A percentile compares a stretch with the other conserved stretches of the same genome.
Conservation (phyloP, 1,140 invertebrate genomes). For the Drosophila burlai region DNA sequence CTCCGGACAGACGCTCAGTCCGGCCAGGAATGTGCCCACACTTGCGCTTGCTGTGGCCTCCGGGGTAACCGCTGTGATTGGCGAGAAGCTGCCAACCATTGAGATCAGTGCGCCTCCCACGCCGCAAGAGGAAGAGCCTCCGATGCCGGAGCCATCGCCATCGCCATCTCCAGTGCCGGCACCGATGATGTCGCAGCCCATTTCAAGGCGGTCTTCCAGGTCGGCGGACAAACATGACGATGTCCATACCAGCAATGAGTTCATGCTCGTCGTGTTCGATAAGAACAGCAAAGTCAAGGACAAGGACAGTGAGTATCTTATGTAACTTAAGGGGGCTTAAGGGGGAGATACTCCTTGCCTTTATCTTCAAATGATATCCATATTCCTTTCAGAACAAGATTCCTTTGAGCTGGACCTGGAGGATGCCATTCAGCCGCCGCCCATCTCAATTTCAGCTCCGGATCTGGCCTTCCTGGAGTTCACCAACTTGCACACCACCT, state of each 20-base stretch:
- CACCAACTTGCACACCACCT: constrained; percentile 85
- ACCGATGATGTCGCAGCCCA: neutral
- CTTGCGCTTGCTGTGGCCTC: constrained; percentile 76
- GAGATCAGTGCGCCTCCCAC: constrained; percentile 79
- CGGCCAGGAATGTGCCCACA: constrained; percentile 73
- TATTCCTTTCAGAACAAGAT: constrained; percentile 85
- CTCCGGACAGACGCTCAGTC: constrained; percentile 69
- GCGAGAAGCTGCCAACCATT: constrained; percentile 69
- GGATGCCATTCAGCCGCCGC: constrained; percentile 89
- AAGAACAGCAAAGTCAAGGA: constrained; percentile 86
- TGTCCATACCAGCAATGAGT: constrained; percentile 88
- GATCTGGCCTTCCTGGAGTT: constrained; percentile 88
- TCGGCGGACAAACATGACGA: constrained; percentile 77
- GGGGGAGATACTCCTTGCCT: neutral
- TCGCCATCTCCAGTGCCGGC: constrained; percentile 15
- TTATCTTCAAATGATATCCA: neutral
- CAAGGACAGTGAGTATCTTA: constrained; percentile 85
- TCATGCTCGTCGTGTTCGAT: constrained; percentile 92
- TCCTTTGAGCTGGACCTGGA: constrained; percentile 88
- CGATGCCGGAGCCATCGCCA: constrained; percentile 1
- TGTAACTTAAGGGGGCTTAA: neutral
- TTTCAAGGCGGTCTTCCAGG: constrained; percentile 34
- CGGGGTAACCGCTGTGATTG: constrained; percentile 46
- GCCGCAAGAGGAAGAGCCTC: constrained; percentile 17
- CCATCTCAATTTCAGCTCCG: constrained; percentile 92